Evolutionary conservation across 2,113 vertebrate genomes (phyloP).

Genomic region (Erpornis zantholeuca): DNA sequence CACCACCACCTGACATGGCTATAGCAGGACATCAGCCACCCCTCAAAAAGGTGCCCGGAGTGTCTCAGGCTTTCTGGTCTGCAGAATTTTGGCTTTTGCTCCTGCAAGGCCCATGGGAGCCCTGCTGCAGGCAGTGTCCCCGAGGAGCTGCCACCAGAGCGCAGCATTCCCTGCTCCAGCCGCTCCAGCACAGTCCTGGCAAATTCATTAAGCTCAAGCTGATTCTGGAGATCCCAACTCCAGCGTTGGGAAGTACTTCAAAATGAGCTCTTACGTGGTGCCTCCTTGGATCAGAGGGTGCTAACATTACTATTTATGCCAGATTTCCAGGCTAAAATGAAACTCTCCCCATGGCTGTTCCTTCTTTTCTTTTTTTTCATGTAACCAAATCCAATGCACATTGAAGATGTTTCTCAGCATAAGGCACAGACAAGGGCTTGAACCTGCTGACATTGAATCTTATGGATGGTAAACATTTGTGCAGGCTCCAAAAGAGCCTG

Average conservation of each 20-base stretch:
- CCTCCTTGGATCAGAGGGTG: slow-evolving; percentile 55
- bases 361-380: neutral
- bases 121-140: neutral
- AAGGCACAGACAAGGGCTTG: neutral
- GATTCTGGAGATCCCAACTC: slow-evolving; percentile 44
- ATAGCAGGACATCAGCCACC: neutral
- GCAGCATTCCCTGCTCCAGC: slow-evolving; percentile 5
- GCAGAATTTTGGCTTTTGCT: neutral
- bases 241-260: slow-evolving; percentile 52
- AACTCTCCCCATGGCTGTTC: slow-evolving; percentile 2
- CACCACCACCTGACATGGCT: neutral
- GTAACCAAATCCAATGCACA: slow-evolving; percentile 16
- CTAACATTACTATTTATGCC: slow-evolving; percentile 50
- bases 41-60: neutral
- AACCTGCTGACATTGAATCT: neutral
- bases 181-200: slow-evolving; percentile 14
- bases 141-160: slow-evolving; percentile 22
- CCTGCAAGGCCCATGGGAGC: neutral
- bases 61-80: neutral
- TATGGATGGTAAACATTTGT: neutral
- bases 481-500: neutral
- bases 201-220: slow-evolving; percentile 51
- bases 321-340: slow-evolving; percentile 59
- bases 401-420: neutral
- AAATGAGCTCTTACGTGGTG: slow-evolving; percentile 60